Evolutionary conservation across 2,113 vertebrate species (phyloP).

Genomic region (Pycnonotus jocosus): DNA sequence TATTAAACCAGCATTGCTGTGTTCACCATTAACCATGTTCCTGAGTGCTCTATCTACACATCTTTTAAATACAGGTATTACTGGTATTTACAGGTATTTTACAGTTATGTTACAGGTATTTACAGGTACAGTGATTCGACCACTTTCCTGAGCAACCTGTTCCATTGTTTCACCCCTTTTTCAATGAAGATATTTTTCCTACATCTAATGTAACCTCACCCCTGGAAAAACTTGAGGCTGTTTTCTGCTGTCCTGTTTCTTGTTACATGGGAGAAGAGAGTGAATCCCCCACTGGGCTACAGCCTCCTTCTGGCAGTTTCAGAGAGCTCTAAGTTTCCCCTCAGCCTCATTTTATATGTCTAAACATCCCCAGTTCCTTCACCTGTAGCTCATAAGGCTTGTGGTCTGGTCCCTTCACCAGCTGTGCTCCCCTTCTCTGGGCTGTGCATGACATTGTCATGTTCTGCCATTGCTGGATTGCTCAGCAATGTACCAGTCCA

Average conservation of each 20-base stretch:
- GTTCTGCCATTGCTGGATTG: neutral
- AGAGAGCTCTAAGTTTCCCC: fast-evolving
- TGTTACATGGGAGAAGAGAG: neutral
- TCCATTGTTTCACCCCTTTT: neutral
- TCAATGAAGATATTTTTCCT: neutral
- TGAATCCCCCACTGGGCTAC: neutral
- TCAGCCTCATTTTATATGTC: neutral
- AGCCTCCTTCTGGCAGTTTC: neutral
- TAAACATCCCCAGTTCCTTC: neutral
- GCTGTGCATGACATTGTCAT: neutral
- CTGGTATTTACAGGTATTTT: too few species aligned
- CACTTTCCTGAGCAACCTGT: neutral
- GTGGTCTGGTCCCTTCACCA: neutral
- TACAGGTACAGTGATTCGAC: neutral
- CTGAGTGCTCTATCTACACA: fast-evolving
- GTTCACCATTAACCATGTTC: neutral
- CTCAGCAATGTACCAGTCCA: neutral
- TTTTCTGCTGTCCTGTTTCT: neutral
- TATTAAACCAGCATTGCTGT: neutral
- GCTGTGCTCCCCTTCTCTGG: neutral
- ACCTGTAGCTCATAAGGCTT: neutral
- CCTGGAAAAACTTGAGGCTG: too few species aligned
- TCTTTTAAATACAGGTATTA: neutral
- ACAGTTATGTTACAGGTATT: too few species aligned
- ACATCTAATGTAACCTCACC: neutral